Percentiles rank a stretch among this genome's conserved stretches.
These are phyloP conservation scores for Styela clava DNA, from an alignment of 23 tunicate genomes.

Conservation along the genomic window DNA sequence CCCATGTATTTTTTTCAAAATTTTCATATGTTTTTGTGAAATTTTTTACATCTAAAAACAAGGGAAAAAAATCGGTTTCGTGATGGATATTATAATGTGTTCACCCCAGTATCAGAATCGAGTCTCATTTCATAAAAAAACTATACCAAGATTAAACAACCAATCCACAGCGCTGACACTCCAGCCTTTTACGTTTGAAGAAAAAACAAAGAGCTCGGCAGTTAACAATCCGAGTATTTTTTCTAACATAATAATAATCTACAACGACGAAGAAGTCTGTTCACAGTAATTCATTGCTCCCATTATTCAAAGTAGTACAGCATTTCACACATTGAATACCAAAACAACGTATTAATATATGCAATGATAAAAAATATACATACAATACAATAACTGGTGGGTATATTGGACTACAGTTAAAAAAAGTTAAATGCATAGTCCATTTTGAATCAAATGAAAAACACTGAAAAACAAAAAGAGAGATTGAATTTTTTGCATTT, in stretches of 20 bases:
- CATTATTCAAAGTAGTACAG: slow-evolving; percentile 1
- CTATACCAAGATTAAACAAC: no score
- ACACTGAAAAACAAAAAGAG: slow-evolving; percentile 42
- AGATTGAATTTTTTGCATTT: slow-evolving; percentile 15
- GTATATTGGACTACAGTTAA: slow-evolving; percentile 32
- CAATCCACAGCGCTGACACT: no score
- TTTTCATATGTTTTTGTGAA: no score
- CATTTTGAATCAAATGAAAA: slow-evolving; percentile 19
- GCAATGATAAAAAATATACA: slow-evolving; percentile 2
- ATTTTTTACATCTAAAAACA: no score
- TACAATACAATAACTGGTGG: background rate
- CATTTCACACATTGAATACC: slow-evolving; percentile 12
- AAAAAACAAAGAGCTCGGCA: background rate
- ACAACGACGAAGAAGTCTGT: no score
- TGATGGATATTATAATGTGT: no score
- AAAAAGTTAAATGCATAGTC: slow-evolving; percentile 39
- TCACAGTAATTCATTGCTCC: slow-evolving; percentile 24
- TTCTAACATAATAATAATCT: background rate
- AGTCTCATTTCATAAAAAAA: no score
- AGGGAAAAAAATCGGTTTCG: no score
- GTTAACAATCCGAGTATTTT: background rate
- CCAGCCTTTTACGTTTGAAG: no score
- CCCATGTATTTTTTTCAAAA: no score
- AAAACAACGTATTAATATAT: background rate
- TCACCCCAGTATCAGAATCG: no score